Conservation (phyloP, 2,797 vertebrate genomes). For the Amphiprion clarkii region DNA sequence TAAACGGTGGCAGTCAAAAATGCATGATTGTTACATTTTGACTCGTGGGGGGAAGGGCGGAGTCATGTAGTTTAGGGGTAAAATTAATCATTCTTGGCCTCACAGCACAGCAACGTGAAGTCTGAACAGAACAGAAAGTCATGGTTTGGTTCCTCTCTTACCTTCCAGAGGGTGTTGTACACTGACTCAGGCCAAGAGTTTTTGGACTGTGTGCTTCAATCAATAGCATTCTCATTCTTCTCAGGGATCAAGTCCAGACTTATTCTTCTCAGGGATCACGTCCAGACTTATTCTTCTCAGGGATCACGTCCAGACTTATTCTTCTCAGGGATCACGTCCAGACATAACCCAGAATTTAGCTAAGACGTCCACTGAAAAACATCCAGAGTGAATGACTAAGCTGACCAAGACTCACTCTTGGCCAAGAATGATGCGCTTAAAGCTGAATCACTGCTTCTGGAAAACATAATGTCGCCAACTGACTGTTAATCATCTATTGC, state of each 20-base stretch:
- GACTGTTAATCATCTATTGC: background rate
- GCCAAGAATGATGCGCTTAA: background rate
- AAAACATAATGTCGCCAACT: background rate
- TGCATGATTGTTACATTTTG: slow-evolving; percentile 25
- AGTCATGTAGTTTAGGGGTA: slow-evolving; percentile 11
- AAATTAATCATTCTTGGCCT: slow-evolving; percentile 24
- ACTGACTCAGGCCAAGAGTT: slow-evolving; percentile 11
- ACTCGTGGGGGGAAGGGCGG: background rate
- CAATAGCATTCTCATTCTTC: background rate
- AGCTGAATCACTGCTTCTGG: slow-evolving; percentile 10
- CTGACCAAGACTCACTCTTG: background rate
- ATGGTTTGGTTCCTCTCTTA: slow-evolving; percentile 7
- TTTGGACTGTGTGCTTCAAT: no score
- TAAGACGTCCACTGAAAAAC: background rate
- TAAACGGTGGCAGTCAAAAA: slow-evolving; percentile 37
- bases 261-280: background rate
- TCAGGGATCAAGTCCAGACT: background rate
- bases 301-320: background rate
- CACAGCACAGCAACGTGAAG: background rate
- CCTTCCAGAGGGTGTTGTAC: background rate
- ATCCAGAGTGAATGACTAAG: background rate
- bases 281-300: background rate
- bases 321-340: background rate
- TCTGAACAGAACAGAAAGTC: background rate
- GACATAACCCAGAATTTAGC: background rate